Percentiles rank a stretch among this genome's conserved stretches.
phyloP scores from a whole-genome alignment of 2,888 invertebrate genomes.

The Ceriagrion tenellum region DNA sequence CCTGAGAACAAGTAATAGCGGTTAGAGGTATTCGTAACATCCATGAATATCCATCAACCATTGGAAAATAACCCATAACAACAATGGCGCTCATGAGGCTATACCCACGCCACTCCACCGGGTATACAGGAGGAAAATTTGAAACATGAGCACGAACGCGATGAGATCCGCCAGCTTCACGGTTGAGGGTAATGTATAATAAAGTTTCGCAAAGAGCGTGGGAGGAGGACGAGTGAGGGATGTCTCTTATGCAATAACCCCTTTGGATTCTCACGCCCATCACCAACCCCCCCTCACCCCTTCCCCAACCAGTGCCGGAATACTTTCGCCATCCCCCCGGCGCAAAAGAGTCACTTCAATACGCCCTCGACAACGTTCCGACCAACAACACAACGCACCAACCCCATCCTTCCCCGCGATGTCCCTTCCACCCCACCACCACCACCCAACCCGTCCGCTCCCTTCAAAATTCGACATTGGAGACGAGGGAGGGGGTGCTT shows the following conservation, averaged over 20 bases:
- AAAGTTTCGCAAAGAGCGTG: background rate
- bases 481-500: slow-evolving; percentile 6
- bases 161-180: background rate
- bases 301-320: background rate
- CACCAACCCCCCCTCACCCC: too few species aligned
- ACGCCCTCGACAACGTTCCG: background rate
- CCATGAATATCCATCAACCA: too few species aligned
- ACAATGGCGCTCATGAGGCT: too few species aligned
- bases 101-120: too few species aligned
- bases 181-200: background rate
- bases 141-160: background rate
- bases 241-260: background rate
- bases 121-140: background rate
- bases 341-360: background rate
- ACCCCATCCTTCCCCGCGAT: too few species aligned
- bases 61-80: too few species aligned
- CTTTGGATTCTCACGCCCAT: background rate
- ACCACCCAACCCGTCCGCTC: background rate
- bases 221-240: background rate
- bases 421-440: background rate
- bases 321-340: background rate
- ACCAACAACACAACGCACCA: background rate
- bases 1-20: too few species aligned
- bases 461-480: slow-evolving; percentile 3
- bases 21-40: too few species aligned